Conservation (phyloP, 1,140 invertebrate genomes). For the Eriosoma lanigerum region DNA sequence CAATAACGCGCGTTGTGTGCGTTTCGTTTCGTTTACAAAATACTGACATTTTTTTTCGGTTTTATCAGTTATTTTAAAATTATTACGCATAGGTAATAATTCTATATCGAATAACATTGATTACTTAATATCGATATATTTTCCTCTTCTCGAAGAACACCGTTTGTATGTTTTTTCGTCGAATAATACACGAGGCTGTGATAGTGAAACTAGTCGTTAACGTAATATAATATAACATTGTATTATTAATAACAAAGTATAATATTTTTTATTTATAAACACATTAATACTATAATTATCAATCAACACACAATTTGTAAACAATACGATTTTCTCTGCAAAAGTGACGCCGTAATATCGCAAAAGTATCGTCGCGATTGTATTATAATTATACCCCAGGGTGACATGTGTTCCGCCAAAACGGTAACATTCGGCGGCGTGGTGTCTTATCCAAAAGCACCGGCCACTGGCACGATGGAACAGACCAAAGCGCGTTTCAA, state of each 20-base stretch:
- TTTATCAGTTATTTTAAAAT: too few relatives aligned
- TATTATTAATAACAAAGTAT: not conserved
- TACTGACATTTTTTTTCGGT: too few relatives aligned
- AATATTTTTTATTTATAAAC: not conserved
- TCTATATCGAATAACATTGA: not conserved
- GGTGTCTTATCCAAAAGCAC: slow-evolving; percentile 53
- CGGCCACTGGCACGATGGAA: slow-evolving; percentile 1
- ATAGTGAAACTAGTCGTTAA: slow-evolving; percentile 51
- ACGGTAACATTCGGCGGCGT: slow-evolving; percentile 56
- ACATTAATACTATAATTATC: too few relatives aligned
- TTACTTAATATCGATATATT: not conserved
- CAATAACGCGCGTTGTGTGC: too few relatives aligned
- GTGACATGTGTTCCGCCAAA: slow-evolving; percentile 54
- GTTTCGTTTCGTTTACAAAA: too few relatives aligned
- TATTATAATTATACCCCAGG: too few relatives aligned
- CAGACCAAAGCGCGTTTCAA: slow-evolving; percentile 56
- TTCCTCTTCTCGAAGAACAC: not conserved
- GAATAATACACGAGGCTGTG: slow-evolving; percentile 35
- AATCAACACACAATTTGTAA: too few relatives aligned
- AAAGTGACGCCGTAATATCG: not conserved
- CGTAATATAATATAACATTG: not conserved
- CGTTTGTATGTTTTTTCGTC: not conserved
- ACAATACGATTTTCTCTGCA: not conserved
- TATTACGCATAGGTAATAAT: too few relatives aligned
- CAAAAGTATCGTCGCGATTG: too few relatives aligned